Percentiles rank a stretch among this genome's conserved stretches.
These are phyloP conservation scores for Dromius quadrimaculatus DNA, from an alignment of 2,888 invertebrate genomes.

Conservation along the genomic window DNA sequence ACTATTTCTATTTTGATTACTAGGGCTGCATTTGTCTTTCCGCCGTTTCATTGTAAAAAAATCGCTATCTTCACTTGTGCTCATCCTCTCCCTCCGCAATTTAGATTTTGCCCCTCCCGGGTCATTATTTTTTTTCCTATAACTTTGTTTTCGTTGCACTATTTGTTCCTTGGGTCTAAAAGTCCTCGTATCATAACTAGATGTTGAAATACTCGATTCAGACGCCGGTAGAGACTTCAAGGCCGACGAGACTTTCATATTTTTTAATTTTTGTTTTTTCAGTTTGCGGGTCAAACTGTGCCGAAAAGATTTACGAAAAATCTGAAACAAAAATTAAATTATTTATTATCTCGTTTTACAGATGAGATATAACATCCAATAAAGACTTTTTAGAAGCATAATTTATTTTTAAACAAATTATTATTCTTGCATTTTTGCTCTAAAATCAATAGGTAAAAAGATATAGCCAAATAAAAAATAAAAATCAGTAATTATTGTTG, in stretches of 20 bases:
- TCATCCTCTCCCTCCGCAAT: slow-evolving; percentile 58
- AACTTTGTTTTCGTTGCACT: slow-evolving; percentile 59
- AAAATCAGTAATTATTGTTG: too few relatives aligned
- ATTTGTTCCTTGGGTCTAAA: slow-evolving; percentile 70
- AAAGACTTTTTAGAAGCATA: too few relatives aligned
- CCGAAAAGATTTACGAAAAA: slow-evolving; percentile 74
- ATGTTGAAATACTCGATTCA: slow-evolving; percentile 74
- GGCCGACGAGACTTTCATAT: slow-evolving; percentile 7
- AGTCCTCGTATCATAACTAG: slow-evolving; percentile 74
- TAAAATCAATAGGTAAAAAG: too few relatives aligned
- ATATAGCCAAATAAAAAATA: too few relatives aligned
- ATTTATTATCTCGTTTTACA: too few relatives aligned
- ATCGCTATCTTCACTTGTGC: slow-evolving; percentile 67
- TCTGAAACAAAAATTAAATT: too few relatives aligned
- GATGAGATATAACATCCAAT: too few relatives aligned
- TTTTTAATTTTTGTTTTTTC: slow-evolving; percentile 54
- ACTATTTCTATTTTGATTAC: slow-evolving; percentile 64
- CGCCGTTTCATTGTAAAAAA: slow-evolving; percentile 64
- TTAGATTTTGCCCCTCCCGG: slow-evolving; percentile 14
- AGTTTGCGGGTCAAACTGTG: slow-evolving; percentile 56
- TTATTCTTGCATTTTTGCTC: too few relatives aligned
- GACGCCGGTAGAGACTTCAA: background rate
- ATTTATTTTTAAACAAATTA: too few relatives aligned
- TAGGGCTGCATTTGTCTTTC: slow-evolving; percentile 59
- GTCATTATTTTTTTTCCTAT: slow-evolving; percentile 59